A percentile compares a stretch with the other conserved stretches of the same genome.
These are phyloP conservation scores for Chelmon rostratus DNA, from an alignment of 2,797 vertebrate genomes.

Conservation along the genomic window DNA sequence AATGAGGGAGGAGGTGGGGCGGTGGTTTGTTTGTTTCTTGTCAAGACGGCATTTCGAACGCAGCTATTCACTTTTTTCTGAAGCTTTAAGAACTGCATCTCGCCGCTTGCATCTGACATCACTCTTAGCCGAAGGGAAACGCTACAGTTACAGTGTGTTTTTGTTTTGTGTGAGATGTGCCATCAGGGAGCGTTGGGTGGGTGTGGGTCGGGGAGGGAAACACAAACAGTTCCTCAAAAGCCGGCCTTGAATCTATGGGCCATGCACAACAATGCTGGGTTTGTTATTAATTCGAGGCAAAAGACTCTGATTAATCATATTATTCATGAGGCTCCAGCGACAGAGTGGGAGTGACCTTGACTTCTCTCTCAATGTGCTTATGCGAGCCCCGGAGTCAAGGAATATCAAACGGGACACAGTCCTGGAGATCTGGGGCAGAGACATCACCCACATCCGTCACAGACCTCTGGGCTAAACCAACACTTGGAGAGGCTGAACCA, in stretches of 20 bases:
- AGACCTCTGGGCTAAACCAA: constrained; percentile 72
- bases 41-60: constrained; percentile 10
- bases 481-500: constrained; percentile 62
- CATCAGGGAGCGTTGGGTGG: constrained; percentile 43
- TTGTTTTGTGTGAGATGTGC: constrained; percentile 53
- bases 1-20: neutral
- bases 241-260: constrained; percentile 63
- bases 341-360: constrained; percentile 84
- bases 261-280: constrained; percentile 65
- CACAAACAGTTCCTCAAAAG: constrained; percentile 64
- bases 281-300: constrained; percentile 80
- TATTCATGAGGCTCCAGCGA: constrained; percentile 83
- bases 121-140: constrained; percentile 27
- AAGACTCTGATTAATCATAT: constrained; percentile 84
- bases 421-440: constrained; percentile 82
- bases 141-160: constrained; percentile 26
- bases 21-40: constrained; percentile 26
- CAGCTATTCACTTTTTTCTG: neutral
- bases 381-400: constrained; percentile 73
- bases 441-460: constrained; percentile 82
- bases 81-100: constrained; percentile 24
- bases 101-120: constrained; percentile 27
- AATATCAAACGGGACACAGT: constrained; percentile 86
- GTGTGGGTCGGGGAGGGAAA: constrained; percentile 31
- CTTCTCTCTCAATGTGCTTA: constrained; percentile 76